Evolutionary conservation across 2,888 invertebrate genomes (phyloP).

Genomic region (Melipona bicolor): DNA sequence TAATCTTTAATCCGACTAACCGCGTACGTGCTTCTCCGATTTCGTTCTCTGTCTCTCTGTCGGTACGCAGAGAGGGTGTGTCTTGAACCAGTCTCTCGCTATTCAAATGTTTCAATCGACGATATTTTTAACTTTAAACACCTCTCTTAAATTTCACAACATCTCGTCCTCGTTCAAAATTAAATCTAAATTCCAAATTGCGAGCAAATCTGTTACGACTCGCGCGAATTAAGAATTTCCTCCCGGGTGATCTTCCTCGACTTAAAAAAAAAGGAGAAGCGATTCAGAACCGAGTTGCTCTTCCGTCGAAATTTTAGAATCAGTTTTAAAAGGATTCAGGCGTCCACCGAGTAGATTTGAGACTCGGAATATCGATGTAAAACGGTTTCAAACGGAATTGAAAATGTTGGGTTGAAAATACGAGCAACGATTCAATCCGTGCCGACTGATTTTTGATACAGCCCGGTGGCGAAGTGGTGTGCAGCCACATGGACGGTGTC

Average conservation of each 20-base stretch:
- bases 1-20: conserved; percentile 70
- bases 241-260: too few relatives aligned
- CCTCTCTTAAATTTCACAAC: too few relatives aligned
- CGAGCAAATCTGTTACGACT: too few relatives aligned
- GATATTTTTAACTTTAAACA: not conserved
- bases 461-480: conserved; percentile 35
- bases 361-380: not conserved
- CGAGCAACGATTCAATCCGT: conserved; percentile 17
- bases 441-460: conserved; percentile 46
- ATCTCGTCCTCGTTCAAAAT: too few relatives aligned
- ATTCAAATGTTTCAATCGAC: conserved; percentile 8
- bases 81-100: conserved; percentile 24
- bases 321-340: too few relatives aligned
- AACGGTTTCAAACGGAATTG: not conserved
- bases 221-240: too few relatives aligned
- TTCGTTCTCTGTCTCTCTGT: conserved; percentile 48
- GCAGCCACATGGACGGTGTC: conserved; percentile 50
- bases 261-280: too few relatives aligned
- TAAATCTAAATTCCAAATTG: too few relatives aligned
- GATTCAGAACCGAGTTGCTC: too few relatives aligned
- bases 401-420: not conserved
- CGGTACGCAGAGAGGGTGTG: conserved; percentile 19
- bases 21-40: conserved; percentile 54
- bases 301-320: too few relatives aligned
- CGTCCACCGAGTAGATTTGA: too few relatives aligned